Conservation (phyloP, 2,888 invertebrate genomes). For the Platycnemis pennipes region DNA sequence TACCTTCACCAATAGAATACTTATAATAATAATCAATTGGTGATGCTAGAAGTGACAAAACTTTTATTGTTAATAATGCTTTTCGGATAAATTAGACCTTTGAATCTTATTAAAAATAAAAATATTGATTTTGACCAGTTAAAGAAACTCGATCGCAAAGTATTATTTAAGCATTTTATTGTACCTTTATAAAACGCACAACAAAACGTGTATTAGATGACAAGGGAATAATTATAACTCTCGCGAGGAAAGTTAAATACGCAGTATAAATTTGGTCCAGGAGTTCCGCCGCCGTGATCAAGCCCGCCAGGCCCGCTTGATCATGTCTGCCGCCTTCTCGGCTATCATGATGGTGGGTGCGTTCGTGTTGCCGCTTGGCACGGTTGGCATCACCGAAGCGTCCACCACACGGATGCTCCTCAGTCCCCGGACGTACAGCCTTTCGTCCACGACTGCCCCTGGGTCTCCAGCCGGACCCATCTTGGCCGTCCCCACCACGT, state of each 20-base stretch:
- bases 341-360: conserved; percentile 76
- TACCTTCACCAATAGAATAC: no score
- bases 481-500: conserved; percentile 74
- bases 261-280: not conserved
- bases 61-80: no score
- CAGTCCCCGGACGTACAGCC: conserved; percentile 74
- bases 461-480: conserved; percentile 75
- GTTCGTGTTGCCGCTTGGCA: conserved; percentile 76
- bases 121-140: no score
- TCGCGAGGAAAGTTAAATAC: not conserved
- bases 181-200: conserved; percentile 28
- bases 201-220: not conserved
- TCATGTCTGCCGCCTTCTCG: conserved; percentile 75
- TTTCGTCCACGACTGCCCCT: conserved; percentile 74
- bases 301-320: conserved; percentile 63
- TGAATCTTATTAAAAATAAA: no score
- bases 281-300: not conserved
- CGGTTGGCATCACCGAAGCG: conserved; percentile 76
- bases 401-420: conserved; percentile 76
- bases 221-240: not conserved
- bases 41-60: no score
- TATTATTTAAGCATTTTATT: not conserved
- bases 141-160: no score
- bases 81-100: no score
- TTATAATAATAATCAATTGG: no score